Conservation (phyloP, 2,113 vertebrate species). For the Leiothrix lutea region DNA sequence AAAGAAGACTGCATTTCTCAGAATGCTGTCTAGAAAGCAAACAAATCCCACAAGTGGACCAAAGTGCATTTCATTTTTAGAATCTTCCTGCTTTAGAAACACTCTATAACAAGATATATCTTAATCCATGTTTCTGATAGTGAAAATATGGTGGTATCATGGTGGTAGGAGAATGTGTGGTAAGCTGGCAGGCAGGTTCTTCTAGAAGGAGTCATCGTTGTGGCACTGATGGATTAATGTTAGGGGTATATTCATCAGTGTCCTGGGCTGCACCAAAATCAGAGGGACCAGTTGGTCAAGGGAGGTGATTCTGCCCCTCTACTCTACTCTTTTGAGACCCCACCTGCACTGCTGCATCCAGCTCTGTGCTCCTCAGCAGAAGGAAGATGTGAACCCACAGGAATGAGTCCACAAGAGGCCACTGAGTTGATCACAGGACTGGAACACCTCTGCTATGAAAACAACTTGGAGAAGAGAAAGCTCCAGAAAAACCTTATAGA, state of each 20-base stretch:
- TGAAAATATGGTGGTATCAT: neutral
- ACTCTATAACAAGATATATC: neutral
- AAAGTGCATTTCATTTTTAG: neutral
- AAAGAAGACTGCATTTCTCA: neutral
- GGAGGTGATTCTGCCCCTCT: neutral
- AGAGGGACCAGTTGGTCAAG: rapidly evolving
- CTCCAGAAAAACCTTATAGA: neutral
- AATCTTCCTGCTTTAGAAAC: neutral
- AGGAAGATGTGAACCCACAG: neutral
- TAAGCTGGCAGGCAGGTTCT: neutral
- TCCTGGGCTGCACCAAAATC: neutral
- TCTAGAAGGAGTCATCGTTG: neutral
- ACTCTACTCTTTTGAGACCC: neutral
- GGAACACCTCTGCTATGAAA: neutral
- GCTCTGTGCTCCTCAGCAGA: neutral
- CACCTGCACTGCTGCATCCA: neutral
- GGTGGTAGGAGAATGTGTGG: neutral
- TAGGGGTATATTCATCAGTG: neutral
- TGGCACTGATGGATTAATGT: neutral
- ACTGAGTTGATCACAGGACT: neutral
- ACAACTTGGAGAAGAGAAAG: neutral
- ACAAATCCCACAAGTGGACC: neutral
- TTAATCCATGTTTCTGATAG: neutral
- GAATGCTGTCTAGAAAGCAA: neutral
- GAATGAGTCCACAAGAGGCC: neutral